Percentiles rank a stretch among this genome's conserved stretches.
Evolutionary conservation across 2,113 vertebrate species (phyloP).

Genomic region (Meleagris gallopavo): DNA sequence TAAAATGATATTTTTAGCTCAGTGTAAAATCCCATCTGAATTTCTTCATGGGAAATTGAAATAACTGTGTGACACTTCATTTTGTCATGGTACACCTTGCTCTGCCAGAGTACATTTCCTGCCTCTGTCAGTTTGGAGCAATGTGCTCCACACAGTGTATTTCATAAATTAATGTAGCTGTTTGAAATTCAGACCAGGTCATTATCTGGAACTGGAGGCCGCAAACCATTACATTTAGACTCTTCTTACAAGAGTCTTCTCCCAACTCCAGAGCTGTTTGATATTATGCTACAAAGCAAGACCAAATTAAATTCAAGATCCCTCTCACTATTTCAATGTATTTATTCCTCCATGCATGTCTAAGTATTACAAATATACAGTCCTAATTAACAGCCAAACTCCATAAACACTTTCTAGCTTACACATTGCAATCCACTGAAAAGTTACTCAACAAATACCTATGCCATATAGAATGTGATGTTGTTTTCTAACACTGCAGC

Average conservation of each 20-base stretch:
- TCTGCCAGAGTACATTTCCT: not conserved
- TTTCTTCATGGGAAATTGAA: not conserved
- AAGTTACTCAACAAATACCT: not conserved
- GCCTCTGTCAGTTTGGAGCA: accelerated
- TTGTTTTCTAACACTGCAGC: not conserved
- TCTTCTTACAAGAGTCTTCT: not conserved
- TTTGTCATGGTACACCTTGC: not conserved
- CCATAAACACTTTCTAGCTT: not conserved
- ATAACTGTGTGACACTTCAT: not conserved
- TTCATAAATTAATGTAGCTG: not conserved
- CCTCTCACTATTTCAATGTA: not conserved
- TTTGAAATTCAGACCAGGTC: not conserved
- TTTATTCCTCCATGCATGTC: not conserved
- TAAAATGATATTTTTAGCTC: not conserved
- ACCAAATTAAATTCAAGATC: not conserved
- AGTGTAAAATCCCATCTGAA: not conserved
- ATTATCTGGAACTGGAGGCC: not conserved
- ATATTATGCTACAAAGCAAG: not conserved
- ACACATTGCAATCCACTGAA: not conserved
- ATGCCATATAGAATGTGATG: not conserved
- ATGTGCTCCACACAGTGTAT: not conserved
- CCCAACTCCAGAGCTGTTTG: not conserved
- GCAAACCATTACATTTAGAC: not conserved
- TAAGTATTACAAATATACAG: not conserved
- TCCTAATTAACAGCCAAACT: not conserved